phyloP scores from a whole-genome alignment of 2,113 vertebrate species.

The Phycodurus eques region DNA sequence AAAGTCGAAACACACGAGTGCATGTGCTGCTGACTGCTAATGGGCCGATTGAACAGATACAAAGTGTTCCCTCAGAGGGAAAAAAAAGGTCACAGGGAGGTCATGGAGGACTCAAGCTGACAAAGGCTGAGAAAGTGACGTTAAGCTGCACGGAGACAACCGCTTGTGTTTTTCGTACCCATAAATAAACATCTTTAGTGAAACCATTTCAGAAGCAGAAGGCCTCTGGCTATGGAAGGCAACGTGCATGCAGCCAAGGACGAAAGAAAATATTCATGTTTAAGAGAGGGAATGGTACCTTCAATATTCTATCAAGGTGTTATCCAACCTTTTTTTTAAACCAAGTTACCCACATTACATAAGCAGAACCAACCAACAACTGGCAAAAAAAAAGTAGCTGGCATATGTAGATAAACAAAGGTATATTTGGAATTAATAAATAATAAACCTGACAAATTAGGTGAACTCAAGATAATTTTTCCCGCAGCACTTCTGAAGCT shows the following conservation, averaged over 20 bases:
- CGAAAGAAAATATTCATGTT: constrained; percentile 38
- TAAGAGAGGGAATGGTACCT: constrained; percentile 3
- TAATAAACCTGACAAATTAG: no score
- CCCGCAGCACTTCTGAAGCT: no score
- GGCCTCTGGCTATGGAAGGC: constrained; percentile 17
- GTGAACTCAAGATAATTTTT: no score
- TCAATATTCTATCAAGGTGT: neutral
- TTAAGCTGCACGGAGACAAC: neutral
- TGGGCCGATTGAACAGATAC: constrained; percentile 7
- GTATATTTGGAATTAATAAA: no score
- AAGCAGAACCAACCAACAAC: neutral
- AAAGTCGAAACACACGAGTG: neutral
- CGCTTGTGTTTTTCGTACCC: neutral
- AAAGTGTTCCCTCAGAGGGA: constrained; percentile 11
- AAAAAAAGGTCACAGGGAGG: constrained; percentile 22
- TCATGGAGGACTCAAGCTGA: constrained; percentile 23
- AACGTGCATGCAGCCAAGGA: constrained; percentile 8
- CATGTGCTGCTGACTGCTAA: neutral
- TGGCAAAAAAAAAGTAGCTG: no score
- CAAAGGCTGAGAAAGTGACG: constrained; percentile 18
- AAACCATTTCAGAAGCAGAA: constrained; percentile 10
- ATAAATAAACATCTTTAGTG: neutral
- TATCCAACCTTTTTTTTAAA: neutral
- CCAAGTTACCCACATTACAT: neutral
- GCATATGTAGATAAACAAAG: no score